Base-by-base conservation (phyloP, 2,888 invertebrate species). In the Meloe dianella region DNA sequence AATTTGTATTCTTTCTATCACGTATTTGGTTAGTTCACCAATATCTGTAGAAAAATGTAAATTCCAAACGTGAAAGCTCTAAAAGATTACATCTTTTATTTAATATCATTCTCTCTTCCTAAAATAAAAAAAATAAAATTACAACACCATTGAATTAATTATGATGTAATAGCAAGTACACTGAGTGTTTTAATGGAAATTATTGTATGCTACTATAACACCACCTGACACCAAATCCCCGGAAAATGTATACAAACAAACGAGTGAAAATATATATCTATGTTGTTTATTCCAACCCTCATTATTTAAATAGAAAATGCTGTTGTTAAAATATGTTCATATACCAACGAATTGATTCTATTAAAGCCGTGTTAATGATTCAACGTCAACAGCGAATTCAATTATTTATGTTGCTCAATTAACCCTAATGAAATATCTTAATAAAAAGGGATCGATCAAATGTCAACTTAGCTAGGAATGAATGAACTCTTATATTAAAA, bases 121-220 rank as follows among this genome's bases (percentile, higher is more conserved):
- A 27, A 29, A n/a, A n/a, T n/a, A n/a, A n/a, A n/a, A n/a, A n/a
- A n/a, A n/a, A n/a, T n/a, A n/a, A 30, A 59, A 38, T 35, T 51
- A 51, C 22, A 38, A 32, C n/a, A 59, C 6, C 5, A 59, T 32
- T 38, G 59, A 20, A 59, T 59, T 59, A 58, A 58, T 58, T 58
- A 58, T 35, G 30, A 58, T 30, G 58, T 35, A 58, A 35, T 30
- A 27, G 12, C 8, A 10, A 58, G 8, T 17, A 14, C 7, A 58
- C 32, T 35, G 14, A 17, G 12, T 9, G n/a, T n/a, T 67, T 64
- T 38, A 60, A 62, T 57, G 64, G 64, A 61, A 68, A 68, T 68
- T 68, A 68, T 68, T 68, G 35, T 61, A 51, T 56, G 17, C 61
- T n/a, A n/a, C n/a, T n/a, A n/a, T n/a, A 62, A 66, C 67, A 67